A percentile compares a stretch with the other conserved stretches of the same genome.
phyloP scores from a whole-genome alignment of 1,140 invertebrate genomes.

The Lordiphosa stackelbergi region DNA sequence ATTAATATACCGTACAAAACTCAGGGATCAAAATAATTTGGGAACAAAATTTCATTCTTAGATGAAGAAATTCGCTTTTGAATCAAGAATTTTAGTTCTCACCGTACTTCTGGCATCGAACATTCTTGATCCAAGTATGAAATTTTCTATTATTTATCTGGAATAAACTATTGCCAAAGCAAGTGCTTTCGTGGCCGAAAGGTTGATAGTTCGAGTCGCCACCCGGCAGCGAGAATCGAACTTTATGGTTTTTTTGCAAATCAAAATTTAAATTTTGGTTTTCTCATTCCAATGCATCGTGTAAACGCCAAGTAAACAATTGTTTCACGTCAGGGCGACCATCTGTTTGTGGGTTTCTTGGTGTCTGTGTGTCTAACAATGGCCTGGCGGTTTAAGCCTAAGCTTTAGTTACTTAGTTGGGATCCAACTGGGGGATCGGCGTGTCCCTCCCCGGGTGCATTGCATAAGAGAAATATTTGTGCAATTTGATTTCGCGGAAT shows the following conservation, averaged over 20 bases:
- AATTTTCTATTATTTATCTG: no score
- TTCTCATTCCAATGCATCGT: conserved; percentile 10
- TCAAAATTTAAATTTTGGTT: neutral
- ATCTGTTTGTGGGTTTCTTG: conserved; percentile 40
- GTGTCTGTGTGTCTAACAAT: conserved; percentile 67
- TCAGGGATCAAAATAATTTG: no score
- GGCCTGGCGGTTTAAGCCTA: conserved; percentile 28
- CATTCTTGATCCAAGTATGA: no score
- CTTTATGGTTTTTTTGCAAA: conserved; percentile 9
- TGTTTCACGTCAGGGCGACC: conserved; percentile 8
- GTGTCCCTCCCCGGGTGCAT: conserved; percentile 40
- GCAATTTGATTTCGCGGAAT: conserved; percentile 76
- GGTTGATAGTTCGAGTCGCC: conserved; percentile 90
- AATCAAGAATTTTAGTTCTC: no score
- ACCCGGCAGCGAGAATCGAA: conserved; percentile 80
- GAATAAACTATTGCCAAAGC: no score
- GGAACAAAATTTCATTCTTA: no score
- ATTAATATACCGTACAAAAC: no score
- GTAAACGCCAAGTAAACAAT: conserved; percentile 32
- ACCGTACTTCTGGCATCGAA: no score
- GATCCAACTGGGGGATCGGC: conserved; percentile 57
- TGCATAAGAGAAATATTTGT: conserved; percentile 75
- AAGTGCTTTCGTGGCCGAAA: no score
- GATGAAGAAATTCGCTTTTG: no score
- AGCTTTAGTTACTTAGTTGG: conserved; percentile 63